Percentiles rank a stretch among this genome's conserved stretches.
These are phyloP conservation scores for Danionella dracula DNA, from an alignment of 2,797 vertebrate species.

Conservation along the genomic window DNA sequence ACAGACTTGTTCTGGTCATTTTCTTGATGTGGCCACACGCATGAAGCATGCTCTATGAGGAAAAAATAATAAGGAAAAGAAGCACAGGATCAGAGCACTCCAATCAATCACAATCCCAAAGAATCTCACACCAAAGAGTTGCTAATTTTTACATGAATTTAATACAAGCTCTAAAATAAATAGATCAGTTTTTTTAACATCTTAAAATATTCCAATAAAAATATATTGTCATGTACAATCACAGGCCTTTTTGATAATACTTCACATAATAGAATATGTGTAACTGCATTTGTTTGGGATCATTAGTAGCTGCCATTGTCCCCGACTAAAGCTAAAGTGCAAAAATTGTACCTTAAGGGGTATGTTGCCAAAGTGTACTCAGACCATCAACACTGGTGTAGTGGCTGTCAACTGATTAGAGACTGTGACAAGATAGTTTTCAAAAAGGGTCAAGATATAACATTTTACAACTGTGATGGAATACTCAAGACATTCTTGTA, in stretches of 20 bases:
- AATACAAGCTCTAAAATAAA: slow-evolving; percentile 96
- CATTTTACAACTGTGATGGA: too few species aligned
- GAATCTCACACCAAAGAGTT: neutral
- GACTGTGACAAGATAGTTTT: too few species aligned
- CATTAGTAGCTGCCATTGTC: slow-evolving; percentile 16
- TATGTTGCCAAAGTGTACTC: too few species aligned
- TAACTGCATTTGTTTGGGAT: neutral
- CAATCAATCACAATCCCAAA: slow-evolving; percentile 39
- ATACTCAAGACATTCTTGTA: too few species aligned
- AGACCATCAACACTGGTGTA: too few species aligned
- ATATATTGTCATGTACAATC: slow-evolving; percentile 38
- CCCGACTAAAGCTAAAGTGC: neutral
- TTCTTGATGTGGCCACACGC: slow-evolving; percentile 32
- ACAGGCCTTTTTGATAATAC: neutral
- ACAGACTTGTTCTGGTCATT: slow-evolving; percentile 21
- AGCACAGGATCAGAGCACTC: slow-evolving; percentile 37
- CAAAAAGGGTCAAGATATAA: too few species aligned
- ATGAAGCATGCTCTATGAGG: slow-evolving; percentile 12
- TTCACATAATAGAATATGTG: neutral
- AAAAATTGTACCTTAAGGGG: neutral
- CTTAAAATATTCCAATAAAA: slow-evolving; percentile 80
- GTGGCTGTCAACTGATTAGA: too few species aligned
- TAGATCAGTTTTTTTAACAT: slow-evolving; percentile 84
- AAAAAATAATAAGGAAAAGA: slow-evolving; percentile 15
- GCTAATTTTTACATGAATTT: slow-evolving; percentile 75